Conservation (phyloP, 2,888 invertebrate species). For the Rhodophaea formosa region DNA sequence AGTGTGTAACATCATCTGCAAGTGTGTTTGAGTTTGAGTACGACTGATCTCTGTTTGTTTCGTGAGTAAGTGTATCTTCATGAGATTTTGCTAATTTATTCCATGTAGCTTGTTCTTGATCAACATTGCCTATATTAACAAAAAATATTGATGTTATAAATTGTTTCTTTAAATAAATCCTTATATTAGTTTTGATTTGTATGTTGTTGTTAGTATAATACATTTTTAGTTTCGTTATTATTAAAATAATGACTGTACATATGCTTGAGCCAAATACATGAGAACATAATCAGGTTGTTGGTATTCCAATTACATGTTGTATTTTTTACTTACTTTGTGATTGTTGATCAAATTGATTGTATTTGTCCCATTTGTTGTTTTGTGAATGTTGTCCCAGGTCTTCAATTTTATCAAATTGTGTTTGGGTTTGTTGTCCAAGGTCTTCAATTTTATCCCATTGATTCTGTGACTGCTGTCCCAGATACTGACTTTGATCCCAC, state of each 20-base stretch:
- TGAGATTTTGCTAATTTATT: conserved; percentile 28
- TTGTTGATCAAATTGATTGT: conserved; percentile 31
- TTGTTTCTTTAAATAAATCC: neutral
- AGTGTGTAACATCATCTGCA: neutral
- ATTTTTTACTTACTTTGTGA: conserved; percentile 27
- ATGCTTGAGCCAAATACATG: too few relatives aligned
- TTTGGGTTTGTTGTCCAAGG: conserved; percentile 25
- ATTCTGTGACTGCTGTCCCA: conserved; percentile 37
- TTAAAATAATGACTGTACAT: neutral
- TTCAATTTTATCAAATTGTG: conserved; percentile 13
- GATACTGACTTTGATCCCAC: conserved; percentile 26
- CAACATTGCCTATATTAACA: conserved; percentile 23
- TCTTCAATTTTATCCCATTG: conserved; percentile 30
- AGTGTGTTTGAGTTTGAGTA: neutral
- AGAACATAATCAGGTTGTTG: too few relatives aligned
- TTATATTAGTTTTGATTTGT: neutral
- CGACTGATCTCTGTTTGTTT: neutral
- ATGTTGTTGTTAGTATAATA: neutral
- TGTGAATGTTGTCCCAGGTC: conserved; percentile 31
- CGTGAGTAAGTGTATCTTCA: too few relatives aligned
- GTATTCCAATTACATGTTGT: too few relatives aligned
- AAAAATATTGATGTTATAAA: conserved; percentile 20
- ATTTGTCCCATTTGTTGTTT: conserved; percentile 25
- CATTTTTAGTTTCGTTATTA: neutral
- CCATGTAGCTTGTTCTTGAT: conserved; percentile 30